phyloP scores from a whole-genome alignment of 2,113 vertebrate genomes.

The Anarrhichthys ocellatus region DNA sequence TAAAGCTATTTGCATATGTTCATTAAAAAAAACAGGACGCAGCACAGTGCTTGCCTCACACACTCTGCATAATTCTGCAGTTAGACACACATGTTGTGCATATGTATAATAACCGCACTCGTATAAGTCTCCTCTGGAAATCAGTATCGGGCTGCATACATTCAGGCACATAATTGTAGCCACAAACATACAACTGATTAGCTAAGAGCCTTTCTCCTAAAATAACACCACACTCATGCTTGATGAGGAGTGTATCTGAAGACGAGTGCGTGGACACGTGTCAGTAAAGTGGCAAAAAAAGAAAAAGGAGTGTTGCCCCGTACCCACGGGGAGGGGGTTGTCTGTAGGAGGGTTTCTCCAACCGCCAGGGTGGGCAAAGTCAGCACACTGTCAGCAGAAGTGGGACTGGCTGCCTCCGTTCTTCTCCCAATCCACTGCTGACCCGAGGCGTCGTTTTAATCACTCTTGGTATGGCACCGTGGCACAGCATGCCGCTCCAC shows the following conservation, averaged over 20 bases:
- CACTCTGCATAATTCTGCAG: constrained; percentile 20
- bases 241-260: constrained; percentile 39
- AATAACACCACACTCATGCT: not conserved
- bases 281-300: constrained; percentile 33
- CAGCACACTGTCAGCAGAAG: constrained; percentile 65
- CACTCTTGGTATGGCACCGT: constrained; percentile 58
- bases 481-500: constrained; percentile 17
- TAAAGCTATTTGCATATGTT: constrained; percentile 38
- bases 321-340: constrained; percentile 16
- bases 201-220: not conserved
- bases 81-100: constrained; percentile 16
- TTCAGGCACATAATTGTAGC: constrained; percentile 25
- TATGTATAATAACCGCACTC: not conserved
- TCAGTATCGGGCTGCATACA: not conserved
- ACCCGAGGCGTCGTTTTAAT: constrained; percentile 79
- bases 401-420: constrained; percentile 69
- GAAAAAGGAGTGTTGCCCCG: constrained; percentile 49
- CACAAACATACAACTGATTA: constrained; percentile 41
- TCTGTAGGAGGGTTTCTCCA: constrained; percentile 63
- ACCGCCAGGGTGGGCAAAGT: constrained; percentile 64
- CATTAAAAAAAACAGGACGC: not conserved
- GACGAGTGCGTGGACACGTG: not conserved
- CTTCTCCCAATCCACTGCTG: constrained; percentile 57
- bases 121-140: not conserved
- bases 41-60: not conserved